Evolutionary conservation across 2,888 invertebrate species (phyloP).

Genomic region (Xanthorhoe spadicearia): DNA sequence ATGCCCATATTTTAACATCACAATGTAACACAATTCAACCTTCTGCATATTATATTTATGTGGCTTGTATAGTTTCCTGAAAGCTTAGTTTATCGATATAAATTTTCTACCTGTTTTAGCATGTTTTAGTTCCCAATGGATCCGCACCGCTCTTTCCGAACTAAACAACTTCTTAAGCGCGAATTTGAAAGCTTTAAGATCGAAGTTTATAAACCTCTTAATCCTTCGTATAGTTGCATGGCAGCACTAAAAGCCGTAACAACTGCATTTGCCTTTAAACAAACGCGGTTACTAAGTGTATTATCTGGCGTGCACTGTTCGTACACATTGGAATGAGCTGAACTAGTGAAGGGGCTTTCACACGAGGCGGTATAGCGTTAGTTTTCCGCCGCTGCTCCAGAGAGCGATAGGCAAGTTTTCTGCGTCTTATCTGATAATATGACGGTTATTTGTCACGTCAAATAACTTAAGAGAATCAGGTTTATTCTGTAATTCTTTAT

Average conservation of each 20-base stretch:
- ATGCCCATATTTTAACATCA: too few relatives aligned
- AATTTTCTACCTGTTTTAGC: conserved; percentile 1
- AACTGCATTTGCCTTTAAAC: conserved; percentile 72
- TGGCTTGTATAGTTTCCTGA: too few relatives aligned
- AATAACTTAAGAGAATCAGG: too few relatives aligned
- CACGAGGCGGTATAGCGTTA: conserved; percentile 9
- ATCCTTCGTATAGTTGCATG: conserved; percentile 61
- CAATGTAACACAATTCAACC: too few relatives aligned
- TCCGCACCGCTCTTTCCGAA: not conserved
- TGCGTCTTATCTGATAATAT: not conserved
- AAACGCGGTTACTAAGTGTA: conserved; percentile 69
- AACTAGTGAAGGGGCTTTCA: conserved; percentile 65
- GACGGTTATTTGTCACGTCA: too few relatives aligned
- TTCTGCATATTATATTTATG: too few relatives aligned
- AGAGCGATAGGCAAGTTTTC: conserved; percentile 5
- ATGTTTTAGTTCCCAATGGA: conserved; percentile 1
- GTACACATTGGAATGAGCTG: conserved; percentile 65
- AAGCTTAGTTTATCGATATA: too few relatives aligned
- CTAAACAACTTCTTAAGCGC: conserved; percentile 21
- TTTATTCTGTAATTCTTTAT: too few relatives aligned
- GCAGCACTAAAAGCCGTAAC: conserved; percentile 66
- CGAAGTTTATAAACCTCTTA: conserved; percentile 69
- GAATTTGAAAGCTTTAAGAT: conserved; percentile 38
- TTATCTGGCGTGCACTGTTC: conserved; percentile 62
- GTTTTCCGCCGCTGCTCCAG: not conserved